These are phyloP conservation scores for Cyphomyrus discorhynchus DNA, from an alignment of 2,113 vertebrate genomes.

Conservation along the genomic window DNA sequence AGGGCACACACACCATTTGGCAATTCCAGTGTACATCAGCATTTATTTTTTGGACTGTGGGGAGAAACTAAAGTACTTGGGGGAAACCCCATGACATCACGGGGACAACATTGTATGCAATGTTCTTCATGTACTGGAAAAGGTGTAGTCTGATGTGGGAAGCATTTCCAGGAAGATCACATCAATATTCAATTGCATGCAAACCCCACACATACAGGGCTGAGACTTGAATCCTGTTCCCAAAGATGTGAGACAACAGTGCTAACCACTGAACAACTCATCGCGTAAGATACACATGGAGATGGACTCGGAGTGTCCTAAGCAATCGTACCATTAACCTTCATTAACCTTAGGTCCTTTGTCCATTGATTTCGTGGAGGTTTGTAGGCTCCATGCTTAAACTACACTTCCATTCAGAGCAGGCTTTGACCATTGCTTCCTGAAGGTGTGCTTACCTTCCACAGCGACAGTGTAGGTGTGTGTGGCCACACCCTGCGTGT, in stretches of 20 bases:
- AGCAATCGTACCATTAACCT: neutral
- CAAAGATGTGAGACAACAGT: neutral
- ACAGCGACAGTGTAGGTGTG: slow-evolving; percentile 66
- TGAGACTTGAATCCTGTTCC: neutral
- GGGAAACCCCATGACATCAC: neutral
- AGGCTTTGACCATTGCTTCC: neutral
- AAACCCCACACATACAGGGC: neutral
- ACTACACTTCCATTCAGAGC: neutral
- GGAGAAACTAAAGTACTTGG: neutral
- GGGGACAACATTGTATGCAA: neutral
- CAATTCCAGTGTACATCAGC: neutral
- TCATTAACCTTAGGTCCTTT: neutral
- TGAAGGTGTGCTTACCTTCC: slow-evolving; percentile 59
- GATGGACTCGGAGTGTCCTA: neutral
- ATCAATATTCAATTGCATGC: neutral
- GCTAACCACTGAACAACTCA: neutral
- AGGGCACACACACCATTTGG: neutral
- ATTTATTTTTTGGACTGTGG: neutral
- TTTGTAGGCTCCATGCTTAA: neutral
- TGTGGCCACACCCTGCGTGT: slow-evolving; percentile 45
- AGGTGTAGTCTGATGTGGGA: neutral
- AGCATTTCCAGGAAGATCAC: neutral
- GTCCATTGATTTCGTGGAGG: neutral
- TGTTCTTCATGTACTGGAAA: neutral
- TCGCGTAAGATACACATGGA: neutral